Evolutionary conservation across 2,113 vertebrate species (phyloP), one percentile per base, ranked within the genome.

Genomic region (Zingel zingel): DNA sequence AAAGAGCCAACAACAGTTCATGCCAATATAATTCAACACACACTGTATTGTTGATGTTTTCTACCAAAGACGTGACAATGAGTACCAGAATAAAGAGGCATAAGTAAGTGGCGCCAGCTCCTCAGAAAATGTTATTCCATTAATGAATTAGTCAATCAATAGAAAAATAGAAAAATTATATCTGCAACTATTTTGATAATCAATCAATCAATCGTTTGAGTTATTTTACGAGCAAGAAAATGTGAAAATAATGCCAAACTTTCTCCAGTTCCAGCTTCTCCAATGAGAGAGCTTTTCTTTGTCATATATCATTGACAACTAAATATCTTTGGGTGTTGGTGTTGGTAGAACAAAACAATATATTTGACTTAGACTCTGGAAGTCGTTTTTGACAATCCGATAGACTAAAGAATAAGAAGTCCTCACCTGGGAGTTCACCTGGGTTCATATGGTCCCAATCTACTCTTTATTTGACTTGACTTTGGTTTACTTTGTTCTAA

Each of bases 351-450:
- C 4, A 27, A 75, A 39, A 64, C 10, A 13, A 62, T 8, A 63
- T 13, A 15, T 65, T 19, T 36, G 10, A 25, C n/a, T 64, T n/a
- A 10, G 33, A 43, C 5, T 64, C 13, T 25, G 10, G 6, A 58
- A 12, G 69, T 8, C 0, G 10, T 21, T 50, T 50, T 33, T 47
- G 18, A 48, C 25, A 30, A 30, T 73, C 0, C 1, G 3, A 27
- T 14, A 23, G 21, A 36, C 25, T 30, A 23, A 39, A 56, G 6
- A 25, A 39, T 3, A 69, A 53, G 8, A 43, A 3, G 39, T 3
- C 9, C 39, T 43, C 10, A 71, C 54, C 77, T 66, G 33, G 8
- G 64, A 66, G 72, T 47, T 85, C n/a, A 51, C 43, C 73, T 68
- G n/a, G 58, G n/a, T 54, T 70, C 67, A 73, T 19, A 5, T 16